Conservation (phyloP, 2,113 vertebrate genomes). For the Lynx canadensis region DNA sequence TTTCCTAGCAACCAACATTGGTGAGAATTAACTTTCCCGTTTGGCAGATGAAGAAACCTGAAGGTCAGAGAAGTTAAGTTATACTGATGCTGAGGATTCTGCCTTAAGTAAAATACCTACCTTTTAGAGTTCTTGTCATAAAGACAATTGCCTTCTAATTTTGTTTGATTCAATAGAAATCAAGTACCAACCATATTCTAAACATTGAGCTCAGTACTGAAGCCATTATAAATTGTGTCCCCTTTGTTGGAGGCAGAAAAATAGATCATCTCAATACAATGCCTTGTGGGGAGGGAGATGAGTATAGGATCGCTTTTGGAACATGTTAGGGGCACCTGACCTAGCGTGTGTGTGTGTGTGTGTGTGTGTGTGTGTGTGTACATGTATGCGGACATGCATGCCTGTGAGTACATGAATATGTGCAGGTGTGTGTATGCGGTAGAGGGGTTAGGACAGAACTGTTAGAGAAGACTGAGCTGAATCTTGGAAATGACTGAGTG, state of each 20-base stretch:
- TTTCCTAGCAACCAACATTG: background rate
- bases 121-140: constrained; percentile 7
- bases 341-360: no score
- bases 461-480: background rate
- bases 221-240: background rate
- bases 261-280: background rate
- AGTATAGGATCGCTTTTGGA: background rate
- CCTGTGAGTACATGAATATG: no score
- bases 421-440: background rate
- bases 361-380: background rate
- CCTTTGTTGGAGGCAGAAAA: background rate
- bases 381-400: no score
- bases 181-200: background rate
- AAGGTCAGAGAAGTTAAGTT: background rate
- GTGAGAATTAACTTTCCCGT: background rate
- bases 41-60: background rate
- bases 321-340: background rate
- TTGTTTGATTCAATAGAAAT: background rate
- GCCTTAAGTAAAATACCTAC: background rate
- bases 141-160: background rate
- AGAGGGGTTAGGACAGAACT: background rate
- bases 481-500: background rate
- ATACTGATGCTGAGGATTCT: background rate
- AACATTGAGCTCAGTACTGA: background rate
- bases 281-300: background rate